Percentiles rank a stretch among this genome's conserved stretches.
Evolutionary conservation across 2,113 vertebrate genomes (phyloP).

Genomic region (Plotosus lineatus): DNA sequence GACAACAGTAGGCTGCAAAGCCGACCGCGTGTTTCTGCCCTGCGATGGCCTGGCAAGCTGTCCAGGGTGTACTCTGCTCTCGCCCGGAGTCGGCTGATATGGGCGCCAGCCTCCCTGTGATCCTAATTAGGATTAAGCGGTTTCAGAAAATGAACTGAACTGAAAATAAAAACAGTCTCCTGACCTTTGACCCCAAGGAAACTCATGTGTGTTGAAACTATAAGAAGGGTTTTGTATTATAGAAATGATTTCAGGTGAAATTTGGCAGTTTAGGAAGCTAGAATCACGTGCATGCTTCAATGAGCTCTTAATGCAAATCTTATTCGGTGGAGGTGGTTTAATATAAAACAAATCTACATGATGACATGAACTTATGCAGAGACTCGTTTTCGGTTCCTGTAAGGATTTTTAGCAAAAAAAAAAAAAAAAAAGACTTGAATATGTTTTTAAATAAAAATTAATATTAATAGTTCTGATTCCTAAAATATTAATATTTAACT

Average conservation of each 20-base stretch:
- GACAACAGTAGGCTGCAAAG: no score
- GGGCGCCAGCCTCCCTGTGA: no score
- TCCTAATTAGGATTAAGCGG: no score
- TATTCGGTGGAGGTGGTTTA: neutral
- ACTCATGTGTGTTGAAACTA: neutral
- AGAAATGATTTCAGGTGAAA: neutral
- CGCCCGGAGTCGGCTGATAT: no score
- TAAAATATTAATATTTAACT: neutral
- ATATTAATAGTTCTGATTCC: neutral
- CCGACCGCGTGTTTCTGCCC: no score
- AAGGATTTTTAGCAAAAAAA: neutral
- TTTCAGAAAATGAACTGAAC: no score
- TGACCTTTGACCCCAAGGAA: neutral
- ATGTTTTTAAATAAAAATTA: neutral
- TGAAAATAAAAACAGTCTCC: no score
- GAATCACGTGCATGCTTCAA: neutral
- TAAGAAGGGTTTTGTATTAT: neutral
- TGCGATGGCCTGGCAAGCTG: no score
- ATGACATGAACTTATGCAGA: neutral
- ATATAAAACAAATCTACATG: neutral
- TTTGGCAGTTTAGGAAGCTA: neutral
- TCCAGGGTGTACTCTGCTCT: no score
- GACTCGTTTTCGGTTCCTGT: neutral
- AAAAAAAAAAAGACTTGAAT: neutral
- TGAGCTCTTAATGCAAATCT: neutral